A percentile compares a stretch with the other conserved stretches of the same genome.
phyloP scores from a whole-genome alignment of 2,113 vertebrate species.

The Xiphias gladius region DNA sequence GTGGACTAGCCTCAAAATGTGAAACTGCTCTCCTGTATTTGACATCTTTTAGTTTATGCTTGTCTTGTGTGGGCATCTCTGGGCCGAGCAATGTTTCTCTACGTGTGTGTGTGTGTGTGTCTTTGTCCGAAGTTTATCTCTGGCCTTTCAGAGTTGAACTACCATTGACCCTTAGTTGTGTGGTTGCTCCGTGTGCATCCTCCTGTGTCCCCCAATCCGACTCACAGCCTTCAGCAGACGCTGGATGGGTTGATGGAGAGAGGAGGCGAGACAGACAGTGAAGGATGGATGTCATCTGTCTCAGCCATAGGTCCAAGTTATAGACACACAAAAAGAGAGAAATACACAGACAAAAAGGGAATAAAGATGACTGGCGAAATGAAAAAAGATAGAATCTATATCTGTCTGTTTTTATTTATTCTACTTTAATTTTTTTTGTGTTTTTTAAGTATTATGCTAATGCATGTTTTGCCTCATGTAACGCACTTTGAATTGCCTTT shows the following conservation, averaged over 20 bases:
- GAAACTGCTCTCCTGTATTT: constrained; percentile 57
- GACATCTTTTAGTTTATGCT: constrained; percentile 51
- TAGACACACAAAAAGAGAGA: constrained; percentile 16
- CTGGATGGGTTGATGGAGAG: constrained; percentile 47
- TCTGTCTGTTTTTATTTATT: not conserved
- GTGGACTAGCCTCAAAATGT: constrained; percentile 51
- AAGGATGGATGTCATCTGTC: constrained; percentile 65
- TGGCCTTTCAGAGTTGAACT: constrained; percentile 76
- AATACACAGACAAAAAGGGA: not conserved
- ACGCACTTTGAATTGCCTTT: not conserved
- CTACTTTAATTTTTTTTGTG: not conserved
- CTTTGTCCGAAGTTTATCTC: constrained; percentile 57
- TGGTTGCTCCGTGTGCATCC: constrained; percentile 56
- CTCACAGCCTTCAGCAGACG: constrained; percentile 58
- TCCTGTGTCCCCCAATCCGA: constrained; percentile 67
- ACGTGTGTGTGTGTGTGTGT: constrained; percentile 5
- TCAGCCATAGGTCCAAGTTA: constrained; percentile 26
- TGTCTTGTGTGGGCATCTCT: constrained; percentile 20
- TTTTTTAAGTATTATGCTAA: not conserved
- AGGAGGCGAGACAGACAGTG: constrained; percentile 45
- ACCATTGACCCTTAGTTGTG: constrained; percentile 72
- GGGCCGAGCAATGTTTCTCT: not conserved
- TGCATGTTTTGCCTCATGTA: not conserved
- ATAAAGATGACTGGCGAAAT: not conserved
- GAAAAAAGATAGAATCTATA: not conserved